Evolutionary conservation across 2,888 invertebrate species (phyloP).

Genomic region (Folsomia candida): DNA sequence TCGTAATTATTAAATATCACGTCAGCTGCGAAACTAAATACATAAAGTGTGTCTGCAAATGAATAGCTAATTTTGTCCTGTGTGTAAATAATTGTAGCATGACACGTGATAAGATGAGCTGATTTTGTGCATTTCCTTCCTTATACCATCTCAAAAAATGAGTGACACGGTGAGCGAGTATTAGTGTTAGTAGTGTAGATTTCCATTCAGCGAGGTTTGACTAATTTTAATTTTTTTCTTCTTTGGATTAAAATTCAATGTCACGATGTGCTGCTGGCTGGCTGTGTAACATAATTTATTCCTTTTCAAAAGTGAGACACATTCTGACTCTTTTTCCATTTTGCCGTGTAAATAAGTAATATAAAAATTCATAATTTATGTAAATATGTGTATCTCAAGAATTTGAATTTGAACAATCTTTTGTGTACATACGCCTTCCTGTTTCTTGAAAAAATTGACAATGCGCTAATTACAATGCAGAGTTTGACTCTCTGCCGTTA

Average conservation of each 20-base stretch:
- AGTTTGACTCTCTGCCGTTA: not conserved
- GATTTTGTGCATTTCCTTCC: too few species aligned
- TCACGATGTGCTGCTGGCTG: too few species aligned
- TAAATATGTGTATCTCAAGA: not conserved
- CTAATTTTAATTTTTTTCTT: not conserved
- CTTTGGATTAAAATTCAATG: not conserved
- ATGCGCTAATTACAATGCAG: not conserved
- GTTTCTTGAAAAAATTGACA: not conserved
- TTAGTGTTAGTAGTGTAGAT: conserved; percentile 2
- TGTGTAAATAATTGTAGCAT: conserved; percentile 8
- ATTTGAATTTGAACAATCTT: too few species aligned
- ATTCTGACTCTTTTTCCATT: too few species aligned
- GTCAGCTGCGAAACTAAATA: too few species aligned
- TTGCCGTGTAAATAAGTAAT: not conserved
- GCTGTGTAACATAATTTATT: too few species aligned
- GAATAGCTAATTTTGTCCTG: too few species aligned
- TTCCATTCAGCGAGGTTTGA: not conserved
- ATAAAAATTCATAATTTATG: not conserved
- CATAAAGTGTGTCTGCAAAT: too few species aligned
- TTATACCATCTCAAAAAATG: not conserved
- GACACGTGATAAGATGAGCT: too few species aligned
- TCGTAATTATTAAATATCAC: too few species aligned
- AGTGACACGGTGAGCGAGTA: not conserved
- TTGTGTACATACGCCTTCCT: not conserved
- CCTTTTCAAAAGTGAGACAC: not conserved